These are phyloP conservation scores for Amphipyra berbera DNA, from an alignment of 2,888 invertebrate species.

Conservation along the genomic window DNA sequence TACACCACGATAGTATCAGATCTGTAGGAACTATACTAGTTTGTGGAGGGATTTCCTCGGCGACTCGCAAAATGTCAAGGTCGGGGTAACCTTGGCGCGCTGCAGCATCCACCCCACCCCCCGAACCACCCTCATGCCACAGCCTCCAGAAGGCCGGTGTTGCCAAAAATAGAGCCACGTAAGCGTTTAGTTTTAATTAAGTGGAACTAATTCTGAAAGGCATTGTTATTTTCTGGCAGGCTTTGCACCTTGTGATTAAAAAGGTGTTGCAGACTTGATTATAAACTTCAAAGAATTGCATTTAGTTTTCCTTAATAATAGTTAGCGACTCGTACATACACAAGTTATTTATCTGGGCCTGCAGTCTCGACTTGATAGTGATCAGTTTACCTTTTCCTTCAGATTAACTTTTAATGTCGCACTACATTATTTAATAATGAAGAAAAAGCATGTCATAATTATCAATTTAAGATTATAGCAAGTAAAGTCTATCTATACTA, in stretches of 20 bases:
- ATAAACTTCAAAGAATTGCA: too few species aligned
- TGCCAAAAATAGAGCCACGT: slow-evolving; percentile 42
- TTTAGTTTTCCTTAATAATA: too few species aligned
- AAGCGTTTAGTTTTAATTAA: slow-evolving; percentile 26
- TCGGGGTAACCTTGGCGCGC: slow-evolving; percentile 64
- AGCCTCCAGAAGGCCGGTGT: slow-evolving; percentile 23
- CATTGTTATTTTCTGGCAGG: slow-evolving; percentile 12
- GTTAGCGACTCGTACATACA: too few species aligned
- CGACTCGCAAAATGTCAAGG: slow-evolving; percentile 67
- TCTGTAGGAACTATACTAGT: not conserved
- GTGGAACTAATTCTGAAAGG: not conserved
- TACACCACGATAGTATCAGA: slow-evolving; percentile 1
- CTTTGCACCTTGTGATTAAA: not conserved
- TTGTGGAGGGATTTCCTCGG: slow-evolving; percentile 42
- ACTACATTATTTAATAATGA: too few species aligned
- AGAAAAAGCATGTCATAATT: too few species aligned
- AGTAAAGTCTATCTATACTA: too few species aligned
- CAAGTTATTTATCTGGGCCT: too few species aligned
- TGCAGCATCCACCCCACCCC: slow-evolving; percentile 66
- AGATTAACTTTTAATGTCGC: too few species aligned
- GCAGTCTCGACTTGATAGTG: too few species aligned
- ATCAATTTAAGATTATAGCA: too few species aligned
- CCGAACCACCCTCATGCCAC: slow-evolving; percentile 3
- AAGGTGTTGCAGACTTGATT: too few species aligned
- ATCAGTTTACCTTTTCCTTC: too few species aligned